A percentile compares a stretch with the other conserved stretches of the same genome.
These are phyloP conservation scores for Heteromyza rotundicornis DNA, from an alignment of 2,888 invertebrate genomes.

Conservation along the genomic window DNA sequence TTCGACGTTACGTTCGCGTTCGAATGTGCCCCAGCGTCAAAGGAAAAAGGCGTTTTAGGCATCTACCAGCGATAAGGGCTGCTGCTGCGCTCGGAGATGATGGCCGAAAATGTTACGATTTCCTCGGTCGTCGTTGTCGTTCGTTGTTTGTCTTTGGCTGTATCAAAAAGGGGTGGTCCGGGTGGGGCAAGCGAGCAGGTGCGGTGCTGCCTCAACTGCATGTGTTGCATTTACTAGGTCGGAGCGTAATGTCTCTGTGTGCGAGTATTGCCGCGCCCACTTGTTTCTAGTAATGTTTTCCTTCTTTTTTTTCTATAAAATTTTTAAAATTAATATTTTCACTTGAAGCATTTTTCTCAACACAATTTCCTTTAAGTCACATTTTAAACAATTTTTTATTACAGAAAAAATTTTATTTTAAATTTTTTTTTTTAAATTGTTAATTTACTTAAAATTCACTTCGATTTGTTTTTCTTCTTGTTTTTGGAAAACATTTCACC, in stretches of 20 bases:
- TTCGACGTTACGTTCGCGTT: conserved; percentile 2
- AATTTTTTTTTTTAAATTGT: conserved; percentile 2
- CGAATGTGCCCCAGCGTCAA: conserved; percentile 19
- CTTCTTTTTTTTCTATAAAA: not conserved
- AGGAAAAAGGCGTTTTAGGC: conserved; percentile 12
- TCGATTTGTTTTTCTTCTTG: not conserved
- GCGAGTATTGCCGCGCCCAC: conserved; percentile 10
- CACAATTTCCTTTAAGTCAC: not conserved
- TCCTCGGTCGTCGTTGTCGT: too few relatives aligned
- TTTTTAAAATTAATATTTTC: conserved; percentile 7
- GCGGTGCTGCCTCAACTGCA: not conserved
- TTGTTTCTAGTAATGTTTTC: not conserved
- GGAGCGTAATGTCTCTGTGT: not conserved
- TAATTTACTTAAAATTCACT: not conserved
- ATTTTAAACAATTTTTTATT: not conserved
- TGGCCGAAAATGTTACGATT: too few relatives aligned
- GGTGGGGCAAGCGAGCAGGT: not conserved
- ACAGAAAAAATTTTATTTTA: not conserved
- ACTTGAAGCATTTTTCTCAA: not conserved
- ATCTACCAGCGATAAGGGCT: not conserved
- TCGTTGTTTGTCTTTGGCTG: too few relatives aligned
- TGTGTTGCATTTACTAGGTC: conserved; percentile 3
- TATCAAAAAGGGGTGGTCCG: too few relatives aligned
- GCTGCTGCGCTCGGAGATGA: too few relatives aligned
- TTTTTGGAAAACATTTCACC: not conserved